Evolutionary conservation across 2,113 vertebrate species (phyloP), one percentile per base, ranked within the genome.

Genomic region (Zosterops hypoxanthus): DNA sequence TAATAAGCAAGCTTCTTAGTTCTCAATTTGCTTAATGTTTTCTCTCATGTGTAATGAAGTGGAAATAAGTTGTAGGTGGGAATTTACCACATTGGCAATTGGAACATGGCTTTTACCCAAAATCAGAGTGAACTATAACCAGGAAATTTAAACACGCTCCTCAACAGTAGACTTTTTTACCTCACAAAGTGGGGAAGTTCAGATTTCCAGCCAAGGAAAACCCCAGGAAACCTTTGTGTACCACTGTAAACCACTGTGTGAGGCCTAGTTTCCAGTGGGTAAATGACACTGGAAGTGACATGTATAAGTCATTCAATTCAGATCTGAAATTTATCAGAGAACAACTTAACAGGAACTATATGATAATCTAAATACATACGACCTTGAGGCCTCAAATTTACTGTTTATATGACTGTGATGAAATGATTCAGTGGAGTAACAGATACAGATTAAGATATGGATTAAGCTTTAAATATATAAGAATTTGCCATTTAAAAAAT

Each of bases 391-490:
- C 25, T 28, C 12, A 69, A 34, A 61, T 36, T 49, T 66, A 53
- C 31, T 55, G 3, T 22, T 88, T 33, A 39, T 39, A 55, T 34
- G 7, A 63, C 22, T 89, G 53, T 0, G 2, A 50, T 66, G 4
- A 75, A 84, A 84, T 36, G 1, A 64, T 59, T 79, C 39, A 44
- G 15, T 28, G 12, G 26, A 69, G 4, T 29, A 36, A 31, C 8
- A 76, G 26, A 29, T 46, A 39, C 11, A 44, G 34, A 56, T 22
- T 34, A 33, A 78, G 20, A 24, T 31, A 39, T 0, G 0, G 41
- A 52, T 66, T 66, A 66, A 72, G 5, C 5, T 5, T 50, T 56
- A n/a, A 81, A 73, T 50, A 7, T 49, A 52, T 24, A 57, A 31
- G 10, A 87, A 76, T 44, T 64, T 72, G 8, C 26, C 8, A 57